phyloP scores from a whole-genome alignment of 2,797 vertebrate species.

The Jordanella pulchra region DNA sequence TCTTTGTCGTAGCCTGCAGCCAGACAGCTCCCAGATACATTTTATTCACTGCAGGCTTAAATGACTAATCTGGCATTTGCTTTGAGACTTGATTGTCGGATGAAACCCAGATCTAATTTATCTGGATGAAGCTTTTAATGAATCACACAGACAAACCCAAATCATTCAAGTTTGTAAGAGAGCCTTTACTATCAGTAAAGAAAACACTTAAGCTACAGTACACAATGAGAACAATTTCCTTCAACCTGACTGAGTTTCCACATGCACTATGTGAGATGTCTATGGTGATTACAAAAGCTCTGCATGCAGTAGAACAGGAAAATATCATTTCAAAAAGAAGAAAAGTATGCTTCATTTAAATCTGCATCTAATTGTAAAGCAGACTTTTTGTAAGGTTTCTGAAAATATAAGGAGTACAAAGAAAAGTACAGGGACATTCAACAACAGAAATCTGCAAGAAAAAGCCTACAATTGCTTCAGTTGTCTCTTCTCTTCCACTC shows the following conservation, averaged over 20 bases:
- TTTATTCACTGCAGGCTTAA: constrained; percentile 4
- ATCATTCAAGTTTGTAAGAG: background rate
- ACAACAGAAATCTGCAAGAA: constrained; percentile 12
- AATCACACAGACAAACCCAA: constrained; percentile 31
- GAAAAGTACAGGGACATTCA: constrained; percentile 1
- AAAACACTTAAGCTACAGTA: background rate
- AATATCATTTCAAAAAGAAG: background rate
- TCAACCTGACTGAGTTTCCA: background rate
- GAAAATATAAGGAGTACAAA: background rate
- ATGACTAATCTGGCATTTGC: constrained; percentile 27
- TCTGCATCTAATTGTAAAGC: background rate
- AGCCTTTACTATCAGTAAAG: background rate
- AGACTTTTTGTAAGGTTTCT: background rate
- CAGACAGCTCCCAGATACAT: background rate
- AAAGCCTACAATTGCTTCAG: constrained; percentile 27
- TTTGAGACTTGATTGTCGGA: constrained; percentile 28
- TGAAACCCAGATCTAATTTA: constrained; percentile 6
- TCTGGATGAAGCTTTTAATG: constrained; percentile 27
- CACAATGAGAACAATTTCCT: background rate
- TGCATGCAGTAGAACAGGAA: background rate
- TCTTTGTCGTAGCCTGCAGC: background rate
- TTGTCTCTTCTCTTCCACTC: constrained; percentile 14
- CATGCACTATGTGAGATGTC: background rate
- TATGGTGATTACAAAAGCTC: background rate
- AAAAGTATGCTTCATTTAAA: background rate